Evolutionary conservation across 2,888 invertebrate species (phyloP).

Genomic region (Epinotia bilunana): DNA sequence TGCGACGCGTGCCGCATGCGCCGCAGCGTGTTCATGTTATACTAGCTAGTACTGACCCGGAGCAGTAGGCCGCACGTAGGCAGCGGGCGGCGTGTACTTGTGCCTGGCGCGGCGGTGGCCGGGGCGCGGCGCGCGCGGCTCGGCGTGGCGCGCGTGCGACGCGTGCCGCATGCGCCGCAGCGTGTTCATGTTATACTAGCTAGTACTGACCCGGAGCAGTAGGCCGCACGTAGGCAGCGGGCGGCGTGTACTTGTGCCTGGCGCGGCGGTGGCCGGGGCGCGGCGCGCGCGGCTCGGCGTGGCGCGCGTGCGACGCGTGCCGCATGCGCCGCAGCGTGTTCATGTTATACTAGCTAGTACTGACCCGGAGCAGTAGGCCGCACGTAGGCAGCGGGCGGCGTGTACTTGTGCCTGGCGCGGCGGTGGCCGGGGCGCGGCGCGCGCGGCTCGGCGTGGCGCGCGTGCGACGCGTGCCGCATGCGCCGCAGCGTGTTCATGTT

Average conservation of each 20-base stretch:
- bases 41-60: background rate
- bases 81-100: conserved; percentile 47
- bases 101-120: conserved; percentile 34
- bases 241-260: conserved; percentile 47
- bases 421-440: background rate
- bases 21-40: background rate
- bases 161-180: conserved; percentile 45
- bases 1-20: conserved; percentile 46
- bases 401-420: conserved; percentile 48
- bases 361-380: background rate
- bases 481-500: conserved; percentile 46
- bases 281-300: background rate
- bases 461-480: background rate
- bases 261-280: conserved; percentile 41
- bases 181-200: too few species aligned
- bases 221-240: conserved; percentile 14
- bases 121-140: conserved; percentile 47
- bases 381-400: conserved; percentile 43
- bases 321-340: conserved; percentile 45
- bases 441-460: background rate
- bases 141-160: conserved; percentile 56
- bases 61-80: background rate
- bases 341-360: conserved; percentile 12
- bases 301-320: background rate
- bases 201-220: background rate